Evolutionary conservation across 2,113 vertebrate species (phyloP).

Genomic region (Egretta garzetta): DNA sequence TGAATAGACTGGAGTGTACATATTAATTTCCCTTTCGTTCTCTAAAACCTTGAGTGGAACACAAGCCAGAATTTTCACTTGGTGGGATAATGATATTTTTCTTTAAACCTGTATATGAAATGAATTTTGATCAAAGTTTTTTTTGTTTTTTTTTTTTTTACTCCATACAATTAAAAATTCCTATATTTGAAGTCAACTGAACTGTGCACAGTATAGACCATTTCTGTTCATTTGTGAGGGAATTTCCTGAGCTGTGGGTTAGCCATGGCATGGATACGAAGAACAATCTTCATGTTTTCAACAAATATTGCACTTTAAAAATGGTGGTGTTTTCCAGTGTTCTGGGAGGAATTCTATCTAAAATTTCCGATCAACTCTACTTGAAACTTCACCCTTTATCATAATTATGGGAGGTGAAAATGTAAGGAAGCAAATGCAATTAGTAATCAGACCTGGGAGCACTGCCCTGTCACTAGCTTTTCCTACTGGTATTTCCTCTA

Average conservation of each 20-base stretch:
- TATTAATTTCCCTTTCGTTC: constrained; percentile 8
- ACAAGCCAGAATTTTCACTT: constrained; percentile 8
- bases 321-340: not conserved
- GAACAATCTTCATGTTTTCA: not conserved
- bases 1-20: not conserved
- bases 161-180: not conserved
- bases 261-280: not conserved
- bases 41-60: not conserved
- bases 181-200: not conserved
- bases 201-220: not conserved
- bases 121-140: not conserved
- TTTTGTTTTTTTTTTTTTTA: not conserved
- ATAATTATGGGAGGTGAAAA: not conserved
- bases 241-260: not conserved
- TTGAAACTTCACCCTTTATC: not conserved
- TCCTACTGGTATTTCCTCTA: not conserved
- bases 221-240: not conserved
- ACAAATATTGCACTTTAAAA: not conserved
- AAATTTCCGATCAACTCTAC: not conserved
- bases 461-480: not conserved
- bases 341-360: not conserved
- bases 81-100: not conserved
- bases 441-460: not conserved
- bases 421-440: constrained; percentile 28
- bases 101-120: not conserved